Evolutionary conservation across 2,113 vertebrate species (phyloP), one percentile per base, ranked within the genome.

Genomic region (Prolemur simus): DNA sequence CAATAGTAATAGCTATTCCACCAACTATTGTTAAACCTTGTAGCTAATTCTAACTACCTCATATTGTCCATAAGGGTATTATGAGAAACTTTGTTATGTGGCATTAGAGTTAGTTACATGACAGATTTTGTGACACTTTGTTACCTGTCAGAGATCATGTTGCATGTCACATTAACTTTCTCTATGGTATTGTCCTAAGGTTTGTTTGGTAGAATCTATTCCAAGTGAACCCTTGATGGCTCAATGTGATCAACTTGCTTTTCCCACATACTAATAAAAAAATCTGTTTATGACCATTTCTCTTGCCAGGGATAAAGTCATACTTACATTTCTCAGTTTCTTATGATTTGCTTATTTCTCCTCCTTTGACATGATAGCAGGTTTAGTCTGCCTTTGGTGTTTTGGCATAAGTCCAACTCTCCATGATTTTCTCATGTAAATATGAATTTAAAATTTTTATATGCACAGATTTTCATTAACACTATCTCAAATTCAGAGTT

Each of bases 401-500:
- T 97, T n/a, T 95, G 96, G 85, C 77, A 34, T 64, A 89, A 63
- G 68, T 96, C 94, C 68, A 95, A 39, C 74, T 82, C 13, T 88
- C 49, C 68, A 86, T 96, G 68, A 96, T 86, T 94, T 95, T 94
- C 66, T 97, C 74, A 74, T 77, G 80, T 76, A 89, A 90, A 47
- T 68, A 92, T 92, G 95, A 97, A 98, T 98, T 97, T 97, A 17
- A 76, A 76, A 32, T 47, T 76, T 76, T 47, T 32, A 32, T 76
- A 47, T 93, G 91, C 96, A 96, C 97, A 98, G 98, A 90, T 97
- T 98, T 96, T 98, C 94, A 98, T 98, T 98, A 98, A 97, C 97
- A 98, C 97, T 97, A 89, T 29, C 34, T 98, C 97, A 95, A 97
- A 98, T 98, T 97, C 96, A 98, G 97, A 98, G 96, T 98, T 98